Percentiles rank a stretch among this genome's conserved stretches.
phyloP scores from a whole-genome alignment of 2,797 vertebrate genomes.

The Danio albolineatus region DNA sequence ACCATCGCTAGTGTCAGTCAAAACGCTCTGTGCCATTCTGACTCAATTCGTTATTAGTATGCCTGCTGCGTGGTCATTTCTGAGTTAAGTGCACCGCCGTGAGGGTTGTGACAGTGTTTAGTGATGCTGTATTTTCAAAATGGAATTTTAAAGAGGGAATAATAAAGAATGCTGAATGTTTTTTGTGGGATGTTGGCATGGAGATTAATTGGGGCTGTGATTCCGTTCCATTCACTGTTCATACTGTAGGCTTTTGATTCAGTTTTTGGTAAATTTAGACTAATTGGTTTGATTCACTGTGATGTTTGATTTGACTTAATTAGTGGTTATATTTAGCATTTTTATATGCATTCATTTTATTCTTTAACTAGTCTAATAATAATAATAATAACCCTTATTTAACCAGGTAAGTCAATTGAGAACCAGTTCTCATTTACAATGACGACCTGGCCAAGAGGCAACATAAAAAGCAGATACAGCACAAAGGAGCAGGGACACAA shows the following conservation, averaged over 20 bases:
- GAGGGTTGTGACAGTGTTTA: constrained; percentile 62
- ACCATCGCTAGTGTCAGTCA: constrained; percentile 65
- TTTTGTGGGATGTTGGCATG: neutral
- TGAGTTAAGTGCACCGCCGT: constrained; percentile 51
- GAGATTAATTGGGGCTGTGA: neutral
- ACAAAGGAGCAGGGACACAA: too few species aligned
- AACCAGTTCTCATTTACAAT: too few species aligned
- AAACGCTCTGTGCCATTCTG: constrained; percentile 58
- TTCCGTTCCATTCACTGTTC: neutral
- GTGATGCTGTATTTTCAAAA: constrained; percentile 67
- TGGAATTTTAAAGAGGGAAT: constrained; percentile 57
- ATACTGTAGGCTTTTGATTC: neutral
- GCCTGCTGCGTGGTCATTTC: constrained; percentile 61
- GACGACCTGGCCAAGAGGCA: too few species aligned
- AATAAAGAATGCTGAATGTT: constrained; percentile 28
- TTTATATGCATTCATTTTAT: neutral
- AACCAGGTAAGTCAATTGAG: too few species aligned
- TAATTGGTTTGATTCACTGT: neutral
- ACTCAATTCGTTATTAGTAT: constrained; percentile 75
- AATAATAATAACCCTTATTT: too few species aligned
- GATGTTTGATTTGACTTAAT: neutral
- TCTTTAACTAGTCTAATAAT: neutral
- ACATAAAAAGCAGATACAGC: too few species aligned
- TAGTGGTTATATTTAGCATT: neutral
- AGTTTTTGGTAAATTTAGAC: neutral